Evolutionary conservation across 2,113 vertebrate species (phyloP), one percentile per base, ranked within the genome.

Genomic region (Amblyopsis rosae): DNA sequence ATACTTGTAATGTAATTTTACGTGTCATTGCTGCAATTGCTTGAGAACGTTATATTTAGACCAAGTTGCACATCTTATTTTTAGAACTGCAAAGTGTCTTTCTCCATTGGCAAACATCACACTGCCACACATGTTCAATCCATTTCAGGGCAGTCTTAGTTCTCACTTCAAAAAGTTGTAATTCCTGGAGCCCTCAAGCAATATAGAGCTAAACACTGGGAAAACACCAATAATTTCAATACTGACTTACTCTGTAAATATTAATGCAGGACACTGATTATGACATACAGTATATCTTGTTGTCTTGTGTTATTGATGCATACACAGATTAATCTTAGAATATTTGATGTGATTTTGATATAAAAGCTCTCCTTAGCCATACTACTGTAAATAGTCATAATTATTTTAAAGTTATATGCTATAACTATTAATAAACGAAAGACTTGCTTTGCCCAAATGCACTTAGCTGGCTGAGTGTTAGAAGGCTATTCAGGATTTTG

Each of bases 51-150:
- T 54, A 69, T 19, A 50, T 70, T 61, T 74, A 59, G 50, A 53
- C 79, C 58, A 65, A 59, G 58, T 60, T 67, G 69, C 67, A 60
- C 48, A 71, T 68, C 69, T 65, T 73, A 47, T 64, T 76, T 73
- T 78, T 68, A 57, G 69, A 62, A 9, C 45, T 69, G 67, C 69
- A 72, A 75, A 70, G 54, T 15, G 69, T 59, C 51, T 54, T 33
- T 55, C 70, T 76, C 33, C 55, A 11, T 59, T 73, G 67, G 72
- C 64, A 79, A 48, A 33, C 46, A 51, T 49, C 59, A 47, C 49
- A 26, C 59, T 59, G 62, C 62, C 71, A 80, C 50, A 69, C 80
- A 66, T 66, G 32, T 16, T 47, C 17, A 12, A 62, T 67, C 73
- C 56, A 54, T 78, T 70, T 73, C 46, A 57, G 62, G 65, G 1